Evolutionary conservation across 2,888 invertebrate genomes (phyloP).

Genomic region (Agonopterix subpropinquella): DNA sequence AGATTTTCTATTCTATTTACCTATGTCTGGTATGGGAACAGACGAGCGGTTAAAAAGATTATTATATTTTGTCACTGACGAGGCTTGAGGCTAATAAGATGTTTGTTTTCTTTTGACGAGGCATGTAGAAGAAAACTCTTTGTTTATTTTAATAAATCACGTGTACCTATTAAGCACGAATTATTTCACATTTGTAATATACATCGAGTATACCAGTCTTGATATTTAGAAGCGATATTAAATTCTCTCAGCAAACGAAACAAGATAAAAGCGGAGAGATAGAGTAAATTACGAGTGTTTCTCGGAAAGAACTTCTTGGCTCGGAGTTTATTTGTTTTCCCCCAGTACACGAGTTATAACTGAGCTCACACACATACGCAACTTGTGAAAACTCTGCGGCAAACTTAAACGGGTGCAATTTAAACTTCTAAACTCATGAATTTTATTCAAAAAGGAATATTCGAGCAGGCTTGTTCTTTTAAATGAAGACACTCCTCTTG

Average conservation of each 20-base stretch:
- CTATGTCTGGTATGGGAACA: no score
- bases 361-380: conserved; percentile 16
- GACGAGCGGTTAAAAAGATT: no score
- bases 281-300: conserved; percentile 16
- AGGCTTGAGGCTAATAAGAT: no score
- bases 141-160: no score
- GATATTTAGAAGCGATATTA: conserved; percentile 6
- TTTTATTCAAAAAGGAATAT: conserved; percentile 17
- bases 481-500: not conserved
- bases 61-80: no score
- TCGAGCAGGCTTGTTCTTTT: not conserved
- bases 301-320: conserved; percentile 14
- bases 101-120: no score
- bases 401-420: conserved; percentile 32
- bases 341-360: conserved; percentile 13
- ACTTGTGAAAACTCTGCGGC: conserved; percentile 21
- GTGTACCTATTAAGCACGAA: no score
- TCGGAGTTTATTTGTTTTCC: conserved; percentile 16
- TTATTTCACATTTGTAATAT: no score
- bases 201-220: no score
- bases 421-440: conserved; percentile 30
- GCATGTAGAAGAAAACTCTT: no score
- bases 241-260: conserved; percentile 11
- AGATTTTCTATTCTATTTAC: no score
- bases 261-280: conserved; percentile 14